Conservation (phyloP, 2,113 vertebrate species). For the Perca flavescens region DNA sequence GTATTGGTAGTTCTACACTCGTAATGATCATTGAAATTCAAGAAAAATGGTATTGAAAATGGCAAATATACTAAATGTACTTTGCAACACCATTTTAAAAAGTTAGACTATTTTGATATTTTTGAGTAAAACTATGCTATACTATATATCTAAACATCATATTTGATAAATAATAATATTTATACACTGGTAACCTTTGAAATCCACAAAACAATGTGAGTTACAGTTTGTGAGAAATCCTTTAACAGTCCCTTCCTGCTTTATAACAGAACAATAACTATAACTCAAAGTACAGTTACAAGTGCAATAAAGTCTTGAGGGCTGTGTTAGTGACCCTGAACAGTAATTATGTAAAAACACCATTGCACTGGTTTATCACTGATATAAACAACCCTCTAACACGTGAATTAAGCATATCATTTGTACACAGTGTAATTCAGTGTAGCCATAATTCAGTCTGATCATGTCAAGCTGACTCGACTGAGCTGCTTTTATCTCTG, state of each 20-base stretch:
- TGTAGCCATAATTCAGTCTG: slow-evolving; percentile 2
- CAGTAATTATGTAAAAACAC: neutral
- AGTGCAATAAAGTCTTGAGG: neutral
- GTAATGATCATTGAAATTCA: neutral
- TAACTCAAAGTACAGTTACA: neutral
- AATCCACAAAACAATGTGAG: neutral
- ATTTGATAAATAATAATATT: neutral
- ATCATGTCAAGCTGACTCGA: neutral
- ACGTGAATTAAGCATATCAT: neutral
- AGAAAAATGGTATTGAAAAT: neutral
- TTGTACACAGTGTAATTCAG: neutral
- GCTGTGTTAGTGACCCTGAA: slow-evolving; percentile 10
- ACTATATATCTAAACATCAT: neutral
- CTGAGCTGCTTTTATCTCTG: neutral
- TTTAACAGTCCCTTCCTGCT: neutral
- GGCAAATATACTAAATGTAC: neutral
- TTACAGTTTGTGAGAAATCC: neutral
- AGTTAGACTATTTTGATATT: neutral
- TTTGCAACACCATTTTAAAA: neutral
- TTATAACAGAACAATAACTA: neutral
- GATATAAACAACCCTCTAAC: neutral
- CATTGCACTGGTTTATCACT: neutral
- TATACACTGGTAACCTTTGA: no score
- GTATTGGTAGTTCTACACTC: neutral
- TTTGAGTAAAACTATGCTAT: neutral